Evolutionary conservation across 37 sponge, comb jelly and placozoan genomes (phyloP).

Genomic region (Chondrilla cf. caribensis): DNA sequence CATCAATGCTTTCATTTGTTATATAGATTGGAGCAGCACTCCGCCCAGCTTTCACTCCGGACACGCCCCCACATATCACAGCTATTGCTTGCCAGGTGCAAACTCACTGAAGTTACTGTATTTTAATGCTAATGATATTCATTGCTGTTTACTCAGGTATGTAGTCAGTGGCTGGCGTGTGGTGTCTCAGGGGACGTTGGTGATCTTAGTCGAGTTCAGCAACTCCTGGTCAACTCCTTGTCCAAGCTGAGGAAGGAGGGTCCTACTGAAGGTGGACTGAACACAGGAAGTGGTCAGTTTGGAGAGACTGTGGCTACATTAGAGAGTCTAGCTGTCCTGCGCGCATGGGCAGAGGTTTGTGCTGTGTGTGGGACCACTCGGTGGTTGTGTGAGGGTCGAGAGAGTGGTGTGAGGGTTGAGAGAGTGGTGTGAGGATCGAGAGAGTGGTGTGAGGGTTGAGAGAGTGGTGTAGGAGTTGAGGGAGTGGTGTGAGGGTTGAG

Average conservation of each 20-base stretch:
- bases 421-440: too few relatives aligned
- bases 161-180: conserved; percentile 92
- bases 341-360: conserved; percentile 95
- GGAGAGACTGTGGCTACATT: conserved; percentile 90
- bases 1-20: not conserved
- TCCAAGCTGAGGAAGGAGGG: conserved; percentile 55
- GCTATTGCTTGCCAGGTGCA: conserved; percentile 92
- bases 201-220: conserved; percentile 85
- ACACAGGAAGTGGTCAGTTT: conserved; percentile 24
- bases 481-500: too few relatives aligned
- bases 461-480: too few relatives aligned
- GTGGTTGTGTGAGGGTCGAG: not conserved
- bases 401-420: too few relatives aligned
- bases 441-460: too few relatives aligned
- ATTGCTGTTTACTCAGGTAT: conserved; percentile 55
- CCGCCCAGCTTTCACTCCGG: conserved; percentile 87
- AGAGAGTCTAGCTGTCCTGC: conserved; percentile 89
- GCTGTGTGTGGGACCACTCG: not conserved
- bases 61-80: conserved; percentile 91
- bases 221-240: conserved; percentile 87
- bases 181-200: conserved; percentile 83
- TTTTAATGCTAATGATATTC: not conserved
- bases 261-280: not conserved
- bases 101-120: not conserved
- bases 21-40: conserved; percentile 93